phyloP scores from a whole-genome alignment of 1,140 invertebrate species.

The Arctopsyche grandis region DNA sequence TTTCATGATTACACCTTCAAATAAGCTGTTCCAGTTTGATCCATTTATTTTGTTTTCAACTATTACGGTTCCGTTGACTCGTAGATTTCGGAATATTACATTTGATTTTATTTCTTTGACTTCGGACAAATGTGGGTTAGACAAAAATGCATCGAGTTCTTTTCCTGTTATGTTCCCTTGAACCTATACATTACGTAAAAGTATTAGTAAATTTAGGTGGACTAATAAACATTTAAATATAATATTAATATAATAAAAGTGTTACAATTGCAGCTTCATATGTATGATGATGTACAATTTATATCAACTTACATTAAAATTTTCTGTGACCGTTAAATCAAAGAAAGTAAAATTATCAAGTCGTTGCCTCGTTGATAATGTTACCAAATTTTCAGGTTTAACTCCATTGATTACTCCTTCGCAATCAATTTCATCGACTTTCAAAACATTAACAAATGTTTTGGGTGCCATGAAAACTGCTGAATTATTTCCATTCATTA shows the following conservation, averaged over 20 bases:
- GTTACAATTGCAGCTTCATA: conserved; percentile 1
- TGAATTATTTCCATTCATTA: conserved; percentile 56
- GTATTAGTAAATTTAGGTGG: too few species aligned
- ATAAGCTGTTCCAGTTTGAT: conserved; percentile 55
- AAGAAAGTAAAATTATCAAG: conserved; percentile 58
- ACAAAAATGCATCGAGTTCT: conserved; percentile 59
- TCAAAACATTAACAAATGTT: conserved; percentile 56
- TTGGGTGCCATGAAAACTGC: conserved; percentile 59
- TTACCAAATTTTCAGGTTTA: conserved; percentile 55
- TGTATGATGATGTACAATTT: neutral
- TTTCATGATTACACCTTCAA: conserved; percentile 58
- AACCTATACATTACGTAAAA: conserved; percentile 57
- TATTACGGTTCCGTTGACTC: conserved; percentile 61
- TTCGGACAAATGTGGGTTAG: conserved; percentile 62
- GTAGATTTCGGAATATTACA: conserved; percentile 61
- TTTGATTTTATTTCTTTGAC: conserved; percentile 59
- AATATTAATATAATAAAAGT: neutral
- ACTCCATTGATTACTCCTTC: conserved; percentile 56
- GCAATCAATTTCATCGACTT: conserved; percentile 52
- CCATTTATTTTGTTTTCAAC: conserved; percentile 59
- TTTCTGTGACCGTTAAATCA: conserved; percentile 58
- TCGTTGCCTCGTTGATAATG: conserved; percentile 54
- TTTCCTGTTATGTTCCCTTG: conserved; percentile 62
- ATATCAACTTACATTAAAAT: conserved; percentile 56
- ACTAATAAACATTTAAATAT: too few species aligned